Evolutionary conservation across 1,140 invertebrate species (phyloP), one percentile per base, ranked within the genome.

Genomic region (Drosophila pectinifera): DNA sequence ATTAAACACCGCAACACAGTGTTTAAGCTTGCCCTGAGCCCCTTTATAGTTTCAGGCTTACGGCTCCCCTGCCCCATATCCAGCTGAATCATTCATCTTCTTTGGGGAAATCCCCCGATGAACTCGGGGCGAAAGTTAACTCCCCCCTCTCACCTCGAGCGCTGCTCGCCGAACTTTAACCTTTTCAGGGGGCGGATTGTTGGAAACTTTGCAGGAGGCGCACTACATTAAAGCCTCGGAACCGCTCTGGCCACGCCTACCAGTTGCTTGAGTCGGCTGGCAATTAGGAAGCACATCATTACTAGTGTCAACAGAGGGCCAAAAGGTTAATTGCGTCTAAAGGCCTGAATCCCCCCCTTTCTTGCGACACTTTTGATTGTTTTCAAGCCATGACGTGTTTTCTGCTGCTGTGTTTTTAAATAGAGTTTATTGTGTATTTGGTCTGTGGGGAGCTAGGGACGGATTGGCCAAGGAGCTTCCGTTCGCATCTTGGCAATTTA

Each of bases 281-380:
- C 82, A 85, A 85, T 85, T 85, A 85, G 82, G 78, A 74, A 86
- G 78, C 82, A 88, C 83, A 74, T 86, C 83, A 86, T 86, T 86
- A 86, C 79, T 70, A 77, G 70, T 88, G 82, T 82, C 82, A 86
- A 88, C 82, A 88, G 73, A 69, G 58, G 61, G 24, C 72, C 78
- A 76, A 88, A 86, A 79, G 83, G 82, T 88, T 86, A 86, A 88
- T 86, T 86, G 75, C 42, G 63, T 38, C 65, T n/a, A n/a, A n/a
- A n/a, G n/a, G n/a, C n/a, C n/a, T n/a, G n/a, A n/a, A n/a, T n/a
- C n/a, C n/a, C n/a, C n/a, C 20, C 36, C 61, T 28, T 13, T 36
- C 39, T 28, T 53, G 41, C 58, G 39, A 13, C 70, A 59, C 54
- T 69, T 73, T 67, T 61, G 54, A 59, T 83, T 74, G 69, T 79